These are phyloP conservation scores for Corythaixoides concolor DNA, from an alignment of 2,113 vertebrate species.

Conservation along the genomic window DNA sequence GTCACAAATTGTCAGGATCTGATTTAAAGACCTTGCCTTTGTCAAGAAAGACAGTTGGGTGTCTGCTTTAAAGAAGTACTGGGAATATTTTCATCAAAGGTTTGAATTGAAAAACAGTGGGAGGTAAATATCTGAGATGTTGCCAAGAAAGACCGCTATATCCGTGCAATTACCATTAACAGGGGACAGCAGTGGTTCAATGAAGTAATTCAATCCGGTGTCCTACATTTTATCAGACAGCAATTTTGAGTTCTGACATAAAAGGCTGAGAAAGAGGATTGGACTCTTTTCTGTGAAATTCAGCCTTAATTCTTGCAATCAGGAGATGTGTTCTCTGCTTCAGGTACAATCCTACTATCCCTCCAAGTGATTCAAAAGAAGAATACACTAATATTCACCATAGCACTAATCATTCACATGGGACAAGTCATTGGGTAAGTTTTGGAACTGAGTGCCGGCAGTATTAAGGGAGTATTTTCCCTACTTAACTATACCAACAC, in stretches of 20 bases:
- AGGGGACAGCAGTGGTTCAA: constrained; percentile 79
- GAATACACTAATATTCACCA: neutral
- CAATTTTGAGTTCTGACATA: constrained; percentile 77
- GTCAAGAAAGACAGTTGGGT: constrained; percentile 85
- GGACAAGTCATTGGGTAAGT: neutral
- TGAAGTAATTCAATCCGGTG: constrained; percentile 86
- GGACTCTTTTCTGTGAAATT: constrained; percentile 63
- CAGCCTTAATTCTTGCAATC: constrained; percentile 65
- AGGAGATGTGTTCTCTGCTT: constrained; percentile 51
- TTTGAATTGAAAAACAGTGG: constrained; percentile 89
- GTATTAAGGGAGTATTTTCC: neutral
- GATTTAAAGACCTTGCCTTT: constrained; percentile 87
- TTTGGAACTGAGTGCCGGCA: neutral
- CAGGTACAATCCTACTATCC: neutral
- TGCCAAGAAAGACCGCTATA: constrained; percentile 80
- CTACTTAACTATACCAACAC: neutral
- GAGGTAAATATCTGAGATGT: constrained; percentile 87
- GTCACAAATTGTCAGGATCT: constrained; percentile 94
- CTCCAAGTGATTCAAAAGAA: constrained; percentile 16
- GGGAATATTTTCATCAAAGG: constrained; percentile 88
- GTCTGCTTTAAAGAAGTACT: constrained; percentile 84
- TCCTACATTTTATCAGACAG: constrained; percentile 84
- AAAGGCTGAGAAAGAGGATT: constrained; percentile 69
- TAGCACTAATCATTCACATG: neutral
- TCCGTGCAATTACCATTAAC: constrained; percentile 86